phyloP scores from a whole-genome alignment of 1,140 invertebrate genomes.

The Triops cancriformis region DNA sequence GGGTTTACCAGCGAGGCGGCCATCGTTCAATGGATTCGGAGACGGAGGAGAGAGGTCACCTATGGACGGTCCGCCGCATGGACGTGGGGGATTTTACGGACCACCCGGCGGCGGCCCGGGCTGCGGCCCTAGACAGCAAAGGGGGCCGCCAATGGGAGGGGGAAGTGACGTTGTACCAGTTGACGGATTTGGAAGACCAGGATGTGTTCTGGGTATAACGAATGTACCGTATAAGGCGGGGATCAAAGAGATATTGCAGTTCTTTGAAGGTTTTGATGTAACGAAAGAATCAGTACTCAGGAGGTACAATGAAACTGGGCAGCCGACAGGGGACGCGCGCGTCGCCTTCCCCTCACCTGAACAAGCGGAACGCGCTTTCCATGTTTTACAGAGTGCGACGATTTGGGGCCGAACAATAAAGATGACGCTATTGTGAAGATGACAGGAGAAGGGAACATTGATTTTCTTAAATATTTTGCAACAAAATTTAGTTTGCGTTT shows the following conservation, averaged over 20 bases:
- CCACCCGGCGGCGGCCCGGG: neutral
- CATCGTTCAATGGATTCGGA: neutral
- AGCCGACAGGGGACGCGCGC: constrained; percentile 79
- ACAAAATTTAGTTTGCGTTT: too few relatives aligned
- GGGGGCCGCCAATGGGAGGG: constrained; percentile 23
- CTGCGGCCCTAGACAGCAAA: constrained; percentile 18
- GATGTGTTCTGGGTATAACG: constrained; percentile 69
- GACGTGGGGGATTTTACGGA: neutral
- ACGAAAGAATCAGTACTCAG: constrained; percentile 67
- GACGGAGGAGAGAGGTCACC: neutral
- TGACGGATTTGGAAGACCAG: constrained; percentile 61
- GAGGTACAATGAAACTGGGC: constrained; percentile 70
- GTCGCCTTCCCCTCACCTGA: constrained; percentile 65
- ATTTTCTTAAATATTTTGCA: neutral
- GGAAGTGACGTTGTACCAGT: constrained; percentile 34
- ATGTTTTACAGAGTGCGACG: constrained; percentile 43
- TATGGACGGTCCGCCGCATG: neutral
- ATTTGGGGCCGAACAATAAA: neutral
- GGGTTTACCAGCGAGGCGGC: neutral
- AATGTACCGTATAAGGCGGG: constrained; percentile 79
- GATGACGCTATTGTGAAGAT: neutral
- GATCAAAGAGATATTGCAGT: constrained; percentile 76
- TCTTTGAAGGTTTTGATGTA: constrained; percentile 68
- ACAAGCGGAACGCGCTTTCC: constrained; percentile 64
- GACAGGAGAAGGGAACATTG: neutral